phyloP scores from a whole-genome alignment of 2,797 vertebrate genomes.

The Rallus crepitans region DNA sequence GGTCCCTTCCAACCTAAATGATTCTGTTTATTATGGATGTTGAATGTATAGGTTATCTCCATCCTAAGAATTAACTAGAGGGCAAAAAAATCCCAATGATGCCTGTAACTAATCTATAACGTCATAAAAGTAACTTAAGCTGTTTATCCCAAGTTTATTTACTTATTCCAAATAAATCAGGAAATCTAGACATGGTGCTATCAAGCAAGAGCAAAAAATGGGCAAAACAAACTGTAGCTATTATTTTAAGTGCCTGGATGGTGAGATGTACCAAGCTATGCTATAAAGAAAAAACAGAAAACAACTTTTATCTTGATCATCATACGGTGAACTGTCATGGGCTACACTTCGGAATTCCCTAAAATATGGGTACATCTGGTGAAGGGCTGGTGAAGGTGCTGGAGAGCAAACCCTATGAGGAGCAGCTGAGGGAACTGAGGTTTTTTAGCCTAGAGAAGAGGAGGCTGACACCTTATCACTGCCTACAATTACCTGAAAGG shows the following conservation, averaged over 20 bases:
- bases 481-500: too few species aligned
- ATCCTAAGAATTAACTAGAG: not conserved
- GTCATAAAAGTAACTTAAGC: not conserved
- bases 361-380: not conserved
- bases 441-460: too few species aligned
- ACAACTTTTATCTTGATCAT: not conserved
- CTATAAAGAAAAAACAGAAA: accelerated
- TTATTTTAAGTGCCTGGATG: not conserved
- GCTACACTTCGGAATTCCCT: not conserved
- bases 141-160: not conserved
- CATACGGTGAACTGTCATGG: not conserved
- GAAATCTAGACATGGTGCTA: not conserved
- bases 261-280: not conserved
- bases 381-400: too few species aligned
- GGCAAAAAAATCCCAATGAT: not conserved
- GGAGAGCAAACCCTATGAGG: too few species aligned
- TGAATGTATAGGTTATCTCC: not conserved
- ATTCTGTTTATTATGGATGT: not conserved
- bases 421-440: too few species aligned
- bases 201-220: accelerated
- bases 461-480: too few species aligned
- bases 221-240: not conserved
- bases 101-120: not conserved
- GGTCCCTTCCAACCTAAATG: not conserved
- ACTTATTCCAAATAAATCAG: not conserved